Conservation (phyloP, 64 coral and sea anemone genomes). For the Montipora sp. region DNA sequence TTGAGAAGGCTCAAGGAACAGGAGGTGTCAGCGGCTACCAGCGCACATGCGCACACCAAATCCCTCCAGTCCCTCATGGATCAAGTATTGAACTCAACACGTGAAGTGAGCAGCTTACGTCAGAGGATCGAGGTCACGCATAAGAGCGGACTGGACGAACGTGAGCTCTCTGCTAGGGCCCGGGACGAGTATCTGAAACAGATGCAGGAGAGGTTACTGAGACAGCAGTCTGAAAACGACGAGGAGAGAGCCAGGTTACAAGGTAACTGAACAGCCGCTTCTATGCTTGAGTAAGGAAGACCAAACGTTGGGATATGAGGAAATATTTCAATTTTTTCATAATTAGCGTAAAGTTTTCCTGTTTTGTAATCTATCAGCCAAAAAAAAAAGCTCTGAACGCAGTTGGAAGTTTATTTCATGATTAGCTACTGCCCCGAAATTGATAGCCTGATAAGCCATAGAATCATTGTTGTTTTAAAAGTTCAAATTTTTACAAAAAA, state of each 20-base stretch:
- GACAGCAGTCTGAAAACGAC: conserved; percentile 95
- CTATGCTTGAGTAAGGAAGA: no score
- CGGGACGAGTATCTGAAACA: conserved; percentile 94
- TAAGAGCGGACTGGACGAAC: conserved; percentile 82
- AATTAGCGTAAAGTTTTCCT: no score
- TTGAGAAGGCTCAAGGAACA: conserved; percentile 88
- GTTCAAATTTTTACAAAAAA: no score
- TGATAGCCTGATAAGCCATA: no score
- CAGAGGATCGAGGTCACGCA: conserved; percentile 86
- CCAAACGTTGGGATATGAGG: no score
- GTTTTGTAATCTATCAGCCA: no score
- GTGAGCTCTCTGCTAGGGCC: conserved; percentile 81
- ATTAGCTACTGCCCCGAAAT: no score
- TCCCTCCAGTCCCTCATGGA: conserved; percentile 95
- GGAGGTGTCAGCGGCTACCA: conserved; percentile 80
- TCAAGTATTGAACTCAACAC: conserved; percentile 94
- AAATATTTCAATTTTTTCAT: no score
- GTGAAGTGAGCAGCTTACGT: conserved; percentile 85
- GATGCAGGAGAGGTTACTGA: conserved; percentile 83
- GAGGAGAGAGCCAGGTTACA: conserved; percentile 89
- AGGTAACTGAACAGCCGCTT: conserved; percentile 6
- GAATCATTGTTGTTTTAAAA: no score
- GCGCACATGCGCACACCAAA: conserved; percentile 90
- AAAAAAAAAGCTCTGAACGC: no score
- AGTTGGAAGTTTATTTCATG: no score